Evolutionary conservation across 2,113 vertebrate genomes (phyloP).

Genomic region (Tenebrosternarchus preto): DNA sequence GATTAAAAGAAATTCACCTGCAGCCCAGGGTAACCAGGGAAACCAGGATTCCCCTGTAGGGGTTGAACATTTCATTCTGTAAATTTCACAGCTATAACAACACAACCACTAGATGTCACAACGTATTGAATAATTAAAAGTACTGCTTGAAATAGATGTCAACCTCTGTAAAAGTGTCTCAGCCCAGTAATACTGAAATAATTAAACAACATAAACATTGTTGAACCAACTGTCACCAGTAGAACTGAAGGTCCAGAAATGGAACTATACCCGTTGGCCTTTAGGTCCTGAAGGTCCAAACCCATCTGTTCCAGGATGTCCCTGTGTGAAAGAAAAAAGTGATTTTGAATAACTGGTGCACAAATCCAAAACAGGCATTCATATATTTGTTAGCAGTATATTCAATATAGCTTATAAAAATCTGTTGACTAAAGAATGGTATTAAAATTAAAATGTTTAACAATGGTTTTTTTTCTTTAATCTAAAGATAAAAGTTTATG

Average conservation of each 20-base stretch:
- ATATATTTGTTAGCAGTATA: too few relatives aligned
- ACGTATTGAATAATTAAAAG: too few relatives aligned
- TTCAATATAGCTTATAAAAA: too few relatives aligned
- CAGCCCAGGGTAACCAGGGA: slow-evolving; percentile 78
- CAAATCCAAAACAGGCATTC: too few relatives aligned
- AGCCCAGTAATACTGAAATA: too few relatives aligned
- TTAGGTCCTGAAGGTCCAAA: slow-evolving; percentile 71
- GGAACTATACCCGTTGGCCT: slow-evolving; percentile 71
- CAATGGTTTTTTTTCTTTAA: background rate
- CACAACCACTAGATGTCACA: too few relatives aligned
- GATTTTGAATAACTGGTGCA: background rate
- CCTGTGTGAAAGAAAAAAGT: slow-evolving; percentile 51
- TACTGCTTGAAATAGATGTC: too few relatives aligned
- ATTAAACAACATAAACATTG: too few relatives aligned
- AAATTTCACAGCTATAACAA: background rate
- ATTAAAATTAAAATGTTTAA: too few relatives aligned
- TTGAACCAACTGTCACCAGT: background rate
- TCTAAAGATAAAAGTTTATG: background rate
- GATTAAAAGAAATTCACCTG: slow-evolving; percentile 66
- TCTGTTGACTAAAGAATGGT: too few relatives aligned
- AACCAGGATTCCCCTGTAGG: slow-evolving; percentile 79
- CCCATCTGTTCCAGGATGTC: slow-evolving; percentile 64
- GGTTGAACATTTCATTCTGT: slow-evolving; percentile 45
- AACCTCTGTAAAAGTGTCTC: too few relatives aligned
- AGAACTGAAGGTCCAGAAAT: background rate